Percentiles rank a stretch among this genome's conserved stretches.
Evolutionary conservation across 2,797 vertebrate genomes (phyloP).

Genomic region (Morus bassanus): DNA sequence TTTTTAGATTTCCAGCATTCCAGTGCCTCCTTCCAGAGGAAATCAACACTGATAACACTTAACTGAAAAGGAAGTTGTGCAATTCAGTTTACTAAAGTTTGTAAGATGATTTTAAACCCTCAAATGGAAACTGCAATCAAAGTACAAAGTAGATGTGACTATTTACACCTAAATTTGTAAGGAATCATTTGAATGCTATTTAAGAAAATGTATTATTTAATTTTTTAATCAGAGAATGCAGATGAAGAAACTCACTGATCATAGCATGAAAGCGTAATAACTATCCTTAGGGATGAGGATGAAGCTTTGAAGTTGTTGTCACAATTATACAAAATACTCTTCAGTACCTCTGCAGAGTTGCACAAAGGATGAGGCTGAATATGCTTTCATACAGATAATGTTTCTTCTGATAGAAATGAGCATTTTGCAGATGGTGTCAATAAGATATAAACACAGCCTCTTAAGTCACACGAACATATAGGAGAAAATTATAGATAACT

Average conservation of each 20-base stretch:
- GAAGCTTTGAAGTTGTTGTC: constrained; percentile 1
- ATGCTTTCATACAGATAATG: constrained; percentile 2
- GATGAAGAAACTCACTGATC: not conserved
- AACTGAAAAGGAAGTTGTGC: not conserved
- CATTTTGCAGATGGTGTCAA: not conserved
- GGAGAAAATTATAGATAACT: not conserved
- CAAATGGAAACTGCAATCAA: not conserved
- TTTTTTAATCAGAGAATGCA: not conserved
- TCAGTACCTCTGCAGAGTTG: not conserved
- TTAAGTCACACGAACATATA: not conserved
- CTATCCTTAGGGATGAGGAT: not conserved
- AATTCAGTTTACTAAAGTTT: not conserved
- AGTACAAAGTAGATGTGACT: not conserved
- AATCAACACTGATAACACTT: not conserved
- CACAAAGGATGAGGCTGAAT: not conserved
- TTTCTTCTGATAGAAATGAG: constrained; percentile 12
- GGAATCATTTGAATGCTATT: not conserved
- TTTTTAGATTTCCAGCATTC: not conserved
- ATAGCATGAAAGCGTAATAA: not conserved
- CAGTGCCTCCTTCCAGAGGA: not conserved
- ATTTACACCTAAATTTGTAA: not conserved
- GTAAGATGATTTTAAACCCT: not conserved
- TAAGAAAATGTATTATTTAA: not conserved
- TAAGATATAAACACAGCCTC: not conserved
- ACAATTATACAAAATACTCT: not conserved